Evolutionary conservation across 2,888 invertebrate species (phyloP).

Genomic region (Caenorhabditis virilis): DNA sequence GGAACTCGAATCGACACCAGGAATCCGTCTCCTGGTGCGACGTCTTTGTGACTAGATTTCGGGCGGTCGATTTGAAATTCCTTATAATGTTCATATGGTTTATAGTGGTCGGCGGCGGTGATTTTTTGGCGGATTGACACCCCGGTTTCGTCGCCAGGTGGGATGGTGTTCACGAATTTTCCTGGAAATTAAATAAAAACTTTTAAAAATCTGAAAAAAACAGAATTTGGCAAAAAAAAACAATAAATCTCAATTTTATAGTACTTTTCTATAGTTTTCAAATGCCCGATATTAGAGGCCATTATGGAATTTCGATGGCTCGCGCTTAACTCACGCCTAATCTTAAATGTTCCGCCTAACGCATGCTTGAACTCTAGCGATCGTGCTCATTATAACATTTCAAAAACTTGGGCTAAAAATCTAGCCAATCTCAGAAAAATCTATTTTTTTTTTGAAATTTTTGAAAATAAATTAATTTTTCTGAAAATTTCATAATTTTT

Average conservation of each 20-base stretch:
- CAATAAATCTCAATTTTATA: too few relatives aligned
- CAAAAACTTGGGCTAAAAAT: not conserved
- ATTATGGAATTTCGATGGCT: too few relatives aligned
- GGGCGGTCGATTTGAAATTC: constrained; percentile 37
- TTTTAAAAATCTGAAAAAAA: too few relatives aligned
- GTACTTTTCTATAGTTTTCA: too few relatives aligned
- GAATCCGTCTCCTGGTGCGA: constrained; percentile 38
- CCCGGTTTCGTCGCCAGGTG: constrained; percentile 47
- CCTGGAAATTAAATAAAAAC: constrained; percentile 22
- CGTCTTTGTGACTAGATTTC: constrained; percentile 46
- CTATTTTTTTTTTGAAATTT: not conserved
- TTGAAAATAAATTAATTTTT: not conserved
- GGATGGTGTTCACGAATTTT: constrained; percentile 48
- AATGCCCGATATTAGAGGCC: too few relatives aligned
- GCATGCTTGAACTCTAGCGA: not conserved
- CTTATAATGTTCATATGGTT: constrained; percentile 45
- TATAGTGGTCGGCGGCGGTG: constrained; percentile 45
- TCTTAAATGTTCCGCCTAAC: too few relatives aligned
- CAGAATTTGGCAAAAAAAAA: too few relatives aligned
- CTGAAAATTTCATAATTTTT: too few relatives aligned
- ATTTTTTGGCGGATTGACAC: constrained; percentile 50
- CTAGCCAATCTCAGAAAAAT: not conserved
- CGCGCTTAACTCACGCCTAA: too few relatives aligned
- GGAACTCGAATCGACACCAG: constrained; percentile 42
- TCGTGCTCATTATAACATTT: not conserved